phyloP scores from a whole-genome alignment of 64 coral and sea anemone species.

The Astreopora myriophthalma region DNA sequence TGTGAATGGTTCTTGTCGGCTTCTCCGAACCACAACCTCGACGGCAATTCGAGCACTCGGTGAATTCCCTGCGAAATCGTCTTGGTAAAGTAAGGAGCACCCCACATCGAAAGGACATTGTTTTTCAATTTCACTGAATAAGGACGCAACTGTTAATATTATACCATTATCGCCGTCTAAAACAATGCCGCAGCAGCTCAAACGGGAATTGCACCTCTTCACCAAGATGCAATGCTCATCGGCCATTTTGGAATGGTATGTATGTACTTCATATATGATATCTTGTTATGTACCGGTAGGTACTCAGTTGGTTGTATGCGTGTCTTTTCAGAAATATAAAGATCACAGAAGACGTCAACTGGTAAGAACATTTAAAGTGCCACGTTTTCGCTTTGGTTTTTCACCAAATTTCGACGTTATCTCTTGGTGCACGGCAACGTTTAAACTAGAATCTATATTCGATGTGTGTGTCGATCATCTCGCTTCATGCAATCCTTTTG shows the following conservation, averaged over 20 bases:
- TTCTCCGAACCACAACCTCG: slow-evolving; percentile 30
- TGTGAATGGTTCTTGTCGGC: slow-evolving; percentile 18
- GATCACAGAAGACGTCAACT: too few species aligned
- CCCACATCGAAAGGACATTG: background rate
- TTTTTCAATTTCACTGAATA: slow-evolving; percentile 53
- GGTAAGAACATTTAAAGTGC: too few species aligned
- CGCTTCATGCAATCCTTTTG: background rate
- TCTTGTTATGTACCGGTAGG: too few species aligned
- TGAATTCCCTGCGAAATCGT: background rate
- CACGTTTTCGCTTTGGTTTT: too few species aligned
- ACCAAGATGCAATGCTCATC: slow-evolving; percentile 37
- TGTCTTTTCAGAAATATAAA: too few species aligned
- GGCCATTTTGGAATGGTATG: slow-evolving; percentile 58
- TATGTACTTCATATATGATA: too few species aligned
- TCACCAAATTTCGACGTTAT: too few species aligned
- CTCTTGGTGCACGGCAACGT: too few species aligned
- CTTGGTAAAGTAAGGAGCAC: background rate
- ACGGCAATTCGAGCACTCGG: slow-evolving; percentile 33
- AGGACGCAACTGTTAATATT: slow-evolving; percentile 78
- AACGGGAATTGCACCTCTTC: slow-evolving; percentile 20
- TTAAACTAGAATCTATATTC: too few species aligned
- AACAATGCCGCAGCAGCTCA: slow-evolving; percentile 83
- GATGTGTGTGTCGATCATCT: too few species aligned
- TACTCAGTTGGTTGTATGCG: too few species aligned
- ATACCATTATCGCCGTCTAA: slow-evolving; percentile 66